These are phyloP conservation scores for Drosophila mimetica DNA, from an alignment of 2,888 invertebrate species.

Conservation along the genomic window DNA sequence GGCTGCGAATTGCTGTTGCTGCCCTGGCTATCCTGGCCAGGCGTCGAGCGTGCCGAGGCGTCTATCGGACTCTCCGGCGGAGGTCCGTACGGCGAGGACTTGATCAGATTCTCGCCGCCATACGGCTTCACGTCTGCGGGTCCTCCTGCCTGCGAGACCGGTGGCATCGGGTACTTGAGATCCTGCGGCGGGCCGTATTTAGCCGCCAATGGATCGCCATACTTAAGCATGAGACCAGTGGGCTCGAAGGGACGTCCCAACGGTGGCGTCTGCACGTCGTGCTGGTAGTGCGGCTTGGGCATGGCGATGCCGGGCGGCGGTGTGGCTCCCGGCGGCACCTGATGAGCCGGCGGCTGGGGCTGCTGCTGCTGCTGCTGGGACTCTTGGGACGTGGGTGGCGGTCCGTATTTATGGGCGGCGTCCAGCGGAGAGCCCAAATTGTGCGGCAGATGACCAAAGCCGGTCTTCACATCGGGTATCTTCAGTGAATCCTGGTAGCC, in stretches of 20 bases:
- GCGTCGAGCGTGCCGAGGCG: constrained; percentile 84
- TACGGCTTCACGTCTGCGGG: constrained; percentile 72
- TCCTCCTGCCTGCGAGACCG: constrained; percentile 63
- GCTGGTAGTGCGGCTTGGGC: constrained; percentile 83
- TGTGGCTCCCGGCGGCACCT: constrained; percentile 75
- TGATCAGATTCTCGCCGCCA: constrained; percentile 84
- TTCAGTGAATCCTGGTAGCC: constrained; percentile 82
- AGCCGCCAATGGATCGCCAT: constrained; percentile 83
- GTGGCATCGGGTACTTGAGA: constrained; percentile 83
- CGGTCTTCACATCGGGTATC: constrained; percentile 82
- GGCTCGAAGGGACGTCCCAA: constrained; percentile 83
- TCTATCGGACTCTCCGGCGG: constrained; percentile 84
- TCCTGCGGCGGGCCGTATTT: constrained; percentile 84
- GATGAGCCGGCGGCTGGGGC: constrained; percentile 61
- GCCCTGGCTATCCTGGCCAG: constrained; percentile 84
- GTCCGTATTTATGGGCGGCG: constrained; percentile 70
- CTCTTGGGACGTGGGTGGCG: constrained; percentile 34
- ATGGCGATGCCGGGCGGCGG: constrained; percentile 82
- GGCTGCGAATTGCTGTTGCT: constrained; percentile 84
- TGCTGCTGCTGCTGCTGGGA: constrained; percentile 46
- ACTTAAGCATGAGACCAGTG: constrained; percentile 83
- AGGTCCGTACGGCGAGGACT: constrained; percentile 81
- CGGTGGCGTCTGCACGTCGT: constrained; percentile 82
- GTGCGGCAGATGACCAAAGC: constrained; percentile 74
- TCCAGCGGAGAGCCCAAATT: constrained; percentile 58